phyloP scores from a whole-genome alignment of 2,888 invertebrate genomes.

The Cryptus viduatorius region DNA sequence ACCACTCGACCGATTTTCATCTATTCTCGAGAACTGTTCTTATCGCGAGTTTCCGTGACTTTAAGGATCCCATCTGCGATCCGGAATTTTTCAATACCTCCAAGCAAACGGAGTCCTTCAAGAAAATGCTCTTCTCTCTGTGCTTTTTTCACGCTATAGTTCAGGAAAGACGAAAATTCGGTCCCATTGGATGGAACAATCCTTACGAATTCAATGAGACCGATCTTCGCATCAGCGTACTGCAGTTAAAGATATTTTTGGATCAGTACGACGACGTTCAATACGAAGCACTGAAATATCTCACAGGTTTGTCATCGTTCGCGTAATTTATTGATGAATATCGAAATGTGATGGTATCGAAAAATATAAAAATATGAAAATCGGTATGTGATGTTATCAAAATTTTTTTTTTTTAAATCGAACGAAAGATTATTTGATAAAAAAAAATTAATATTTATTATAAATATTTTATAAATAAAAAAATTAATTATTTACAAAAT shows the following conservation, averaged over 20 bases:
- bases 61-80: slow-evolving; percentile 93
- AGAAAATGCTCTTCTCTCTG: slow-evolving; percentile 93
- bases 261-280: slow-evolving; percentile 94
- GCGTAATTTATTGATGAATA: not conserved
- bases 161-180: slow-evolving; percentile 96
- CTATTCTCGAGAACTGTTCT: not conserved
- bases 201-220: slow-evolving; percentile 98
- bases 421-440: too few species aligned
- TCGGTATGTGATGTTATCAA: too few species aligned
- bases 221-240: slow-evolving; percentile 94
- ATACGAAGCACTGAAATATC: slow-evolving; percentile 94
- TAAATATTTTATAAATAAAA: too few species aligned
- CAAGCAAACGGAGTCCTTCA: slow-evolving; percentile 91
- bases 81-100: slow-evolving; percentile 94
- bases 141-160: slow-evolving; percentile 98
- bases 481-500: too few species aligned
- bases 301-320: slow-evolving; percentile 86
- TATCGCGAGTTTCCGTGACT: not conserved
- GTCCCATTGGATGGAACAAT: slow-evolving; percentile 98
- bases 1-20: slow-evolving; percentile 15
- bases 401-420: too few species aligned
- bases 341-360: too few species aligned
- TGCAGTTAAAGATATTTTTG: slow-evolving; percentile 95
- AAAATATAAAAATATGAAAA: too few species aligned
- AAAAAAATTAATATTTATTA: too few species aligned